Evolutionary conservation across 2,797 vertebrate species (phyloP), one percentile per base, ranked within the genome.

Genomic region (Smutsia gigantea): DNA sequence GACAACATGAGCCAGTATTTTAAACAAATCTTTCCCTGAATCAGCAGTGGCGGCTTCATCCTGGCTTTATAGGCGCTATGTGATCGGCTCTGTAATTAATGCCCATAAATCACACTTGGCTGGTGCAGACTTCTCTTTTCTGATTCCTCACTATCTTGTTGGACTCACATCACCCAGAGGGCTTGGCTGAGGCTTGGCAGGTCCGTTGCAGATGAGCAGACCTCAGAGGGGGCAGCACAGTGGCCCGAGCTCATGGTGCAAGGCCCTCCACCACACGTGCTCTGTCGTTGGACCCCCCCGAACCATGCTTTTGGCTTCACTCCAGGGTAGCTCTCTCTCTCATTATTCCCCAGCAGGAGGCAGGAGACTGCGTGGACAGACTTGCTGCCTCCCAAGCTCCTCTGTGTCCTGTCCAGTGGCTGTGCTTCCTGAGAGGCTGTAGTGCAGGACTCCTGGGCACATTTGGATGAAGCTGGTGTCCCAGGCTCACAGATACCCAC

Each of bases 241-340:
- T 27, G 64, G 31, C 63, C 14, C 7, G 3, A 25, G 29, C 39
- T 25, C 49, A 18, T 8, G 9, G 25, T 23, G 17, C 23, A 8
- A 79, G n/a, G 17, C 42, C 39, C 34, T 17, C 27, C 39, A 27
- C 42, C 1, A 4, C 5, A 27, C 0, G 0, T 4, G 17, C 6
- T 66, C 31, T 63, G 29, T n/a, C 13, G 2, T 15, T 10, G 29
- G 37, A 34, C 46, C 21, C 17, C 1, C 34, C 34, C 1, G 1
- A 9, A 27, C 11, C n/a, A 23, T 63, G 64, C 37, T 42, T 71
- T 75, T 74, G 82, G 42, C 57, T 69, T 72, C 19, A 21, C 9
- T 25, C 5, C n/a, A 21, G 79, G 21, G 15, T 14, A n/a, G 9
- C 23, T 4, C 72, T 23, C 59, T 69, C 42, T 23, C 78, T 37